A percentile compares a stretch with the other conserved stretches of the same genome.
Conservation (phyloP, 2,113 vertebrate genomes). For the Neofelis nebulosa region DNA sequence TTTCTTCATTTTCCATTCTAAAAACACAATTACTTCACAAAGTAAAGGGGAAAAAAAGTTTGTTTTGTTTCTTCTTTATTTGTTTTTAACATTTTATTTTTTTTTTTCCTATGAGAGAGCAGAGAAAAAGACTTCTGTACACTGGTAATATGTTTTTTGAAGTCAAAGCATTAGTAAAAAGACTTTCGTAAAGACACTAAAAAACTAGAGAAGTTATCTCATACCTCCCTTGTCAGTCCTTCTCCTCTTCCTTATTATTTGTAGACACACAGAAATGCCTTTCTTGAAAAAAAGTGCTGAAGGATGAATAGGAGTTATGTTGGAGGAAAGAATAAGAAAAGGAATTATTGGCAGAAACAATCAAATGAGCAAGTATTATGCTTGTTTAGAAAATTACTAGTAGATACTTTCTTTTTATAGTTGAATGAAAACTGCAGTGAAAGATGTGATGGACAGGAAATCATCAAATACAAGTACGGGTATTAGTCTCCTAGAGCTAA, state of each 20-base stretch:
- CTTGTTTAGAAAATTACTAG: not conserved
- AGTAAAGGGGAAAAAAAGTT: not conserved
- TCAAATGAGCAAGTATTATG: not conserved
- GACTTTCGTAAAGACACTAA: not conserved
- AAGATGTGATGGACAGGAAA: not conserved
- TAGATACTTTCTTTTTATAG: not conserved
- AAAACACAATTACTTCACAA: not conserved
- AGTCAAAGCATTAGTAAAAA: not conserved
- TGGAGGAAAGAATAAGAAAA: not conserved
- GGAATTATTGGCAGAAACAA: not conserved
- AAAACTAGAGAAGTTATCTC: not conserved
- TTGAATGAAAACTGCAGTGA: not conserved
- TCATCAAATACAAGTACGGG: not conserved
- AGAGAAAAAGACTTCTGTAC: not conserved
- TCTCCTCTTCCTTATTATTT: not conserved
- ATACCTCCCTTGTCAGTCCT: fast-evolving
- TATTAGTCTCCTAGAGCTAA: not conserved
- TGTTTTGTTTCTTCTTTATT: not conserved
- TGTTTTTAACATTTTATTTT: not conserved
- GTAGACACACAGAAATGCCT: not conserved
- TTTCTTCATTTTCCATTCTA: not conserved
- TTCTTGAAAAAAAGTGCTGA: not conserved
- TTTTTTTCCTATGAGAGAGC: not conserved
- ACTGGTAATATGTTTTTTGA: not conserved
- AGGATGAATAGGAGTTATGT: not conserved